These are phyloP conservation scores for Diachasmimorpha longicaudata DNA, from an alignment of 1,140 invertebrate genomes.

Conservation along the genomic window DNA sequence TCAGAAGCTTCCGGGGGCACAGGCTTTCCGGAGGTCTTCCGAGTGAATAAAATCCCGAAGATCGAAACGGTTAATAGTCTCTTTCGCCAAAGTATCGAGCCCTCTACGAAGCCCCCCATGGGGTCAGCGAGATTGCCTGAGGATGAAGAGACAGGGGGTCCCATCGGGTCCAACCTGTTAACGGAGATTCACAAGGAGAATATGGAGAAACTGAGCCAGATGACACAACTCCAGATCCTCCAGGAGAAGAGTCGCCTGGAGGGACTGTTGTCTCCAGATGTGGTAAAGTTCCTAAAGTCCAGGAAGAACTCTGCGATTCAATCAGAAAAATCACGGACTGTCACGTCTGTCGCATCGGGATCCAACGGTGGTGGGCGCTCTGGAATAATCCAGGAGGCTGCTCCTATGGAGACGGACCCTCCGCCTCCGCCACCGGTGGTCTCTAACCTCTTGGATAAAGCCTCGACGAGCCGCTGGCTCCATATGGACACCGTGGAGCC, in stretches of 20 bases:
- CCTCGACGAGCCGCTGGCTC: slow-evolving; percentile 74
- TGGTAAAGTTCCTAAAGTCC: slow-evolving; percentile 71
- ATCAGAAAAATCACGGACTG: neutral
- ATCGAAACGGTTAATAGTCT: neutral
- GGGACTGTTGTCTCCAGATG: slow-evolving; percentile 69
- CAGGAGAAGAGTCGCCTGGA: slow-evolving; percentile 74
- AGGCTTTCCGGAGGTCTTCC: too few species aligned
- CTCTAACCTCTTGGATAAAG: slow-evolving; percentile 68
- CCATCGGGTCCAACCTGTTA: slow-evolving; percentile 33
- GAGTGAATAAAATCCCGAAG: neutral
- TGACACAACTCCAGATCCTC: slow-evolving; percentile 79
- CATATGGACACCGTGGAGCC: slow-evolving; percentile 83
- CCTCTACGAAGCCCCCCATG: neutral
- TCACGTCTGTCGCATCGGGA: neutral
- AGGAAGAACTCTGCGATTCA: slow-evolving; percentile 56
- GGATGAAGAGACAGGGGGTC: neutral
- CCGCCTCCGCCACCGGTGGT: slow-evolving; percentile 51
- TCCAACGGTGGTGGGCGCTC: neutral
- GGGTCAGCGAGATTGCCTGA: neutral
- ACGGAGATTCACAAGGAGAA: slow-evolving; percentile 79
- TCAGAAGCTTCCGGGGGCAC: slow-evolving; percentile 38
- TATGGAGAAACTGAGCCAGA: slow-evolving; percentile 68
- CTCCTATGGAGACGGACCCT: neutral
- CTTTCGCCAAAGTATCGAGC: neutral
- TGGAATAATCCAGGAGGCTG: neutral